phyloP scores from a whole-genome alignment of 2,113 vertebrate genomes.

The Cyanistes caeruleus region DNA sequence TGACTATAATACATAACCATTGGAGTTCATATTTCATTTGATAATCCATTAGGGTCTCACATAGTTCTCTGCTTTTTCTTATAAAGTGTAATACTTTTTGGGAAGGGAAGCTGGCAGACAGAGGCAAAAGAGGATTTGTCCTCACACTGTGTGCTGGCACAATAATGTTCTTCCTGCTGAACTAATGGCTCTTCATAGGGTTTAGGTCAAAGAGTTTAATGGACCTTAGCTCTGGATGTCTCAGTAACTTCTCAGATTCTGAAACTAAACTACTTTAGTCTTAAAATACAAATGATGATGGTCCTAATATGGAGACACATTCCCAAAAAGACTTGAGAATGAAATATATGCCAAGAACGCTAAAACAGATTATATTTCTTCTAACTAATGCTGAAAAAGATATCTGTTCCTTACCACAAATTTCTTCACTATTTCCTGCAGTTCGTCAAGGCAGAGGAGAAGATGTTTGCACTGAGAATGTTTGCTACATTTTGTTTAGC shows the following conservation, averaged over 20 bases:
- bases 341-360: slow-evolving; percentile 8
- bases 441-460: neutral
- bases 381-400: neutral
- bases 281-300: slow-evolving; percentile 62
- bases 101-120: neutral
- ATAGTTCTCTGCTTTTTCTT: slow-evolving; percentile 44
- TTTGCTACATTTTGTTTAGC: neutral
- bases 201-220: slow-evolving; percentile 69
- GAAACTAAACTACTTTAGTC: slow-evolving; percentile 44
- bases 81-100: slow-evolving; percentile 25
- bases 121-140: slow-evolving; percentile 43
- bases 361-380: neutral
- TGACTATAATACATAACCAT: slow-evolving; percentile 25
- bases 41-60: slow-evolving; percentile 42
- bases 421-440: neutral
- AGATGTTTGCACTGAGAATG: neutral
- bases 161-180: slow-evolving; percentile 66
- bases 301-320: slow-evolving; percentile 10
- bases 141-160: slow-evolving; percentile 55
- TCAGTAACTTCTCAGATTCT: slow-evolving; percentile 57
- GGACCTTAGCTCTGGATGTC: slow-evolving; percentile 63
- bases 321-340: neutral
- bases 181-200: slow-evolving; percentile 54
- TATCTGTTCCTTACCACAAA: neutral
- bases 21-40: slow-evolving; percentile 48